phyloP scores from a whole-genome alignment of 2,797 vertebrate genomes.

The Sebastes iracundus region DNA sequence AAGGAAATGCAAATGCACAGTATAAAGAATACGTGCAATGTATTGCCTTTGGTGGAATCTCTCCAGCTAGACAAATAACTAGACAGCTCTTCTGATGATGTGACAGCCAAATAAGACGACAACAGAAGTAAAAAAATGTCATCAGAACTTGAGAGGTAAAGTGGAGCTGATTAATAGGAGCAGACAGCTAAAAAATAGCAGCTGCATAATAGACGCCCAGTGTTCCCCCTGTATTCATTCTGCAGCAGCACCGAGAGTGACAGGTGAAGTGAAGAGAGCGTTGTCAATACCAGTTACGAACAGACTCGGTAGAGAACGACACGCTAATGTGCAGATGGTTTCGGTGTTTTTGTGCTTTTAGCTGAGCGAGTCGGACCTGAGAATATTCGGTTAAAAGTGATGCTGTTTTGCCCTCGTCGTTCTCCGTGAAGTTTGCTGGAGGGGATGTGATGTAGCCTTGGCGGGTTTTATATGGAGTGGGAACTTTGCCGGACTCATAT shows the following conservation, averaged over 20 bases:
- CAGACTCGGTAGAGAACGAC: not conserved
- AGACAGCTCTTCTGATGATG: not conserved
- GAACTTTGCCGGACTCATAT: not conserved
- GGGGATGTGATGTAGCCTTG: not conserved
- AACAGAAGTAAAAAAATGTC: not conserved
- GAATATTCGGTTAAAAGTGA: not conserved
- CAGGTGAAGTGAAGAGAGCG: not conserved
- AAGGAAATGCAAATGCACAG: not conserved
- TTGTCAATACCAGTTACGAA: not conserved
- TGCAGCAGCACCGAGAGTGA: not conserved
- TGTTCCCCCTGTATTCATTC: not conserved
- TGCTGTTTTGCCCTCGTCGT: not conserved
- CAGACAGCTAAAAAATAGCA: slow-evolving; percentile 9
- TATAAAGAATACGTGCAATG: not conserved
- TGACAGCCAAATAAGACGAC: slow-evolving; percentile 12
- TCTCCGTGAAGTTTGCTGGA: not conserved
- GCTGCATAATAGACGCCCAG: not conserved
- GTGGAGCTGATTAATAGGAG: slow-evolving; percentile 1
- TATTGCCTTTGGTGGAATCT: not conserved
- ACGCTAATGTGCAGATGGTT: not conserved
- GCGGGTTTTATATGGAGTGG: not conserved
- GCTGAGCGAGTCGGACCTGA: not conserved
- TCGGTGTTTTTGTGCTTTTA: not conserved
- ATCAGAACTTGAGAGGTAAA: not conserved
- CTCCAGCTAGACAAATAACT: not conserved